Conservation (phyloP, 2,797 vertebrate genomes). For the Rhabdophis nuchalis region DNA sequence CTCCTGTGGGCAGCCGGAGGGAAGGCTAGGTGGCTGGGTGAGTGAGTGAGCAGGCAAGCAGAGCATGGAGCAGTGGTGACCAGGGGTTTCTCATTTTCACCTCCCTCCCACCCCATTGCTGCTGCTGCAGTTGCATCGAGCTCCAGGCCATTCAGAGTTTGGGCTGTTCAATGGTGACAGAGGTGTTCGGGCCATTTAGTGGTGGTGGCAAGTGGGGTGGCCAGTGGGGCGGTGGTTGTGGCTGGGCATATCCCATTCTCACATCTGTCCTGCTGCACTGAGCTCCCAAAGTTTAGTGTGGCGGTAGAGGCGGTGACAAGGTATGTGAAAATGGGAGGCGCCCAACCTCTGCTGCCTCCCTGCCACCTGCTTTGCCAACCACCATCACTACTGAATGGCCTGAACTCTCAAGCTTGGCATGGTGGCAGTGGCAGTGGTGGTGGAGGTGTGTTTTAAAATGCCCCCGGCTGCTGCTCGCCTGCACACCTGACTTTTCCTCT, state of each 20-base stretch:
- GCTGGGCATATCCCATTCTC: not conserved
- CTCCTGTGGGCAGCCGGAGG: not conserved
- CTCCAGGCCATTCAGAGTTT: not conserved
- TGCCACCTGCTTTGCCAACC: not conserved
- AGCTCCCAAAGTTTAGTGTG: not conserved
- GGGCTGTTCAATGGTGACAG: not conserved
- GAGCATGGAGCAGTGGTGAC: not conserved
- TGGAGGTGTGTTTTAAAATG: not conserved
- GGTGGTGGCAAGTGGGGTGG: not conserved
- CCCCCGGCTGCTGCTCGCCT: not conserved
- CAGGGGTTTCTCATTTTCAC: not conserved
- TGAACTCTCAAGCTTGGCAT: not conserved
- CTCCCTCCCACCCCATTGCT: too few relatives aligned
- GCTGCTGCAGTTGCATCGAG: not conserved
- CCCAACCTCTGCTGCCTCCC: not conserved
- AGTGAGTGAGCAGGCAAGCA: not conserved
- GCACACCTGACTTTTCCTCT: not conserved
- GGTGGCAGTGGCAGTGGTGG: too few relatives aligned
- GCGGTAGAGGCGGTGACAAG: not conserved
- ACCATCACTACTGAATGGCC: not conserved
- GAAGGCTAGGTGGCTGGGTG: accelerated
- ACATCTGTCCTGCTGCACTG: not conserved
- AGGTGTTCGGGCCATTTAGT: not conserved
- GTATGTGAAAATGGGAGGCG: not conserved
- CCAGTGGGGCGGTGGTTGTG: not conserved